Percentiles rank a stretch among this genome's conserved stretches.
Conservation (phyloP, 1,140 invertebrate genomes). For the Stenopsyche tienmushanensis region DNA sequence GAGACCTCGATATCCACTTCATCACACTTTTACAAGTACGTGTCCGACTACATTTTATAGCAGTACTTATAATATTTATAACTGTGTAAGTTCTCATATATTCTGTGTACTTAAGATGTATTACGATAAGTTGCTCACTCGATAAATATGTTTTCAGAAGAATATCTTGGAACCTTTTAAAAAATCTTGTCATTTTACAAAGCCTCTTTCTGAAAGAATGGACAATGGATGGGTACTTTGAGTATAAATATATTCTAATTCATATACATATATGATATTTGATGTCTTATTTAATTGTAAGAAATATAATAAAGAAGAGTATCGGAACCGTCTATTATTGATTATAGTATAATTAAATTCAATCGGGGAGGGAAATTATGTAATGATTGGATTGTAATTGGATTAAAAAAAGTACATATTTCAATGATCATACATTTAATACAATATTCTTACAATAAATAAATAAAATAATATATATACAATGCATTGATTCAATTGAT, state of each 20-base stretch:
- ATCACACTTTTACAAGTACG: not conserved
- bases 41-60: slow-evolving; percentile 9
- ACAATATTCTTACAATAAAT: not conserved
- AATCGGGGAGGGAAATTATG: no score
- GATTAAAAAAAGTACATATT: not conserved
- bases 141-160: slow-evolving; percentile 3
- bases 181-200: slow-evolving; percentile 13
- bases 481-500: not conserved
- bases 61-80: not conserved
- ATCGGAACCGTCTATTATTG: no score
- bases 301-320: not conserved
- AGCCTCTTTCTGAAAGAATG: slow-evolving; percentile 16
- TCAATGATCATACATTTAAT: not conserved
- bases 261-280: not conserved
- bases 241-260: not conserved
- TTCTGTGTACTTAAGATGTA: not conserved
- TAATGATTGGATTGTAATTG: not conserved
- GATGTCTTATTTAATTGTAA: not conserved
- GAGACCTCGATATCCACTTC: not conserved
- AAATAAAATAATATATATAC: not conserved
- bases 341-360: no score
- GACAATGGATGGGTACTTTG: not conserved
- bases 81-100: slow-evolving; percentile 6
- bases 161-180: slow-evolving; percentile 15
- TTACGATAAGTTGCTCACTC: not conserved